These are phyloP conservation scores for Ceyx margarethae DNA, from an alignment of 2,113 vertebrate genomes.

Conservation along the genomic window DNA sequence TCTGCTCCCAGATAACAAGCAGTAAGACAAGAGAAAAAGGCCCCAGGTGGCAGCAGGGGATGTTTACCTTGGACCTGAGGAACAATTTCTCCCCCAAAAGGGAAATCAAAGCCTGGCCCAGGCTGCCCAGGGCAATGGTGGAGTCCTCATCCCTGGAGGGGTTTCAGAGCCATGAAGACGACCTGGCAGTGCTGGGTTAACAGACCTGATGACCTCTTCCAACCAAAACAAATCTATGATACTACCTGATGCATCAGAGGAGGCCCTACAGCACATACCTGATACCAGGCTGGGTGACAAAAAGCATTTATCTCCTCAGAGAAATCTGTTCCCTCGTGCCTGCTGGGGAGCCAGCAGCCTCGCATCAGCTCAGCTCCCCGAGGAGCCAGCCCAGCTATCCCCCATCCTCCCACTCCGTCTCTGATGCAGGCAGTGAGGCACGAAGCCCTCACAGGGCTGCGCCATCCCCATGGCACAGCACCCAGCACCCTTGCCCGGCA, in stretches of 20 bases:
- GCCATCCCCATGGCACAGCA: not conserved
- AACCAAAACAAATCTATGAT: not conserved
- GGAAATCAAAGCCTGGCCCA: too few species aligned
- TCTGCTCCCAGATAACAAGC: too few species aligned
- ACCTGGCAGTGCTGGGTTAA: not conserved
- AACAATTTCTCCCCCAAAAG: too few species aligned
- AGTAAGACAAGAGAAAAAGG: too few species aligned
- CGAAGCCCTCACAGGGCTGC: not conserved
- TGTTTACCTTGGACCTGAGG: too few species aligned
- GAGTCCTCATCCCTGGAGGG: too few species aligned
- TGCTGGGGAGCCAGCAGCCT: not conserved
- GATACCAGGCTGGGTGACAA: not conserved
- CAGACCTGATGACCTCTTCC: not conserved
- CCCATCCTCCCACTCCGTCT: not conserved
- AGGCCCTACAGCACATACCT: not conserved
- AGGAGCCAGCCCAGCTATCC: not conserved
- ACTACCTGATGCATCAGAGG: not conserved
- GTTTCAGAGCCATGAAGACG: too few species aligned
- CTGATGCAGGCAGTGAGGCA: not conserved
- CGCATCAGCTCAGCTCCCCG: not conserved
- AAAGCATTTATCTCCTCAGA: not conserved
- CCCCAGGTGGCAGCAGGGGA: too few species aligned
- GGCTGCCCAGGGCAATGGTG: too few species aligned
- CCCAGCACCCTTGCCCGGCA: rapidly evolving
- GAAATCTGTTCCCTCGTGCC: not conserved